phyloP scores from a whole-genome alignment of 2,113 vertebrate genomes.

The Microtus pennsylvanicus region DNA sequence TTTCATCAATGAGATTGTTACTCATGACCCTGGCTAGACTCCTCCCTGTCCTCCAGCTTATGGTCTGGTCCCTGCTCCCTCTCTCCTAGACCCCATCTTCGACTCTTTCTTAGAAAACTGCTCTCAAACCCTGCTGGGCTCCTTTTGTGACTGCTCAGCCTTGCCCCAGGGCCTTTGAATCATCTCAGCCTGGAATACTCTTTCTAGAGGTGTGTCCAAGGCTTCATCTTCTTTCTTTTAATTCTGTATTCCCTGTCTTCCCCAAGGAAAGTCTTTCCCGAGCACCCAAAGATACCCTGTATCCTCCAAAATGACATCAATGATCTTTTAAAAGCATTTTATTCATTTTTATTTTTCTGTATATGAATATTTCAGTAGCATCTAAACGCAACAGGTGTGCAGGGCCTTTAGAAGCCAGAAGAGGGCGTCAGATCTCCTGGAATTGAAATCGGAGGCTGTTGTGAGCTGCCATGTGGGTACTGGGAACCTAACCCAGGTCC shows the following conservation, averaged over 20 bases:
- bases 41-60: not conserved
- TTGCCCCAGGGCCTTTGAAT: not conserved
- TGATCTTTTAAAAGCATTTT: not conserved
- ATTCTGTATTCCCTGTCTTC: not conserved
- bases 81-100: not conserved
- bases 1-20: not conserved
- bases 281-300: not conserved
- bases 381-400: not conserved
- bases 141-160: not conserved
- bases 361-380: not conserved
- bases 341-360: not conserved
- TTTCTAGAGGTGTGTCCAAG: not conserved
- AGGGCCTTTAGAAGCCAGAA: not conserved
- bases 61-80: not conserved
- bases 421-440: not conserved
- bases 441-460: no score
- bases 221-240: not conserved
- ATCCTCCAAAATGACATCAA: not conserved
- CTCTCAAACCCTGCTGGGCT: not conserved
- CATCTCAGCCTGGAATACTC: not conserved
- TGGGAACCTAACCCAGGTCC: not conserved
- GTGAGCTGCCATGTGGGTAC: not conserved
- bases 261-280: not conserved
- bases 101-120: not conserved
- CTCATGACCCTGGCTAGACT: not conserved